Base-by-base conservation (phyloP, 2,113 vertebrate genomes). In the Rhombomys opimus region DNA sequence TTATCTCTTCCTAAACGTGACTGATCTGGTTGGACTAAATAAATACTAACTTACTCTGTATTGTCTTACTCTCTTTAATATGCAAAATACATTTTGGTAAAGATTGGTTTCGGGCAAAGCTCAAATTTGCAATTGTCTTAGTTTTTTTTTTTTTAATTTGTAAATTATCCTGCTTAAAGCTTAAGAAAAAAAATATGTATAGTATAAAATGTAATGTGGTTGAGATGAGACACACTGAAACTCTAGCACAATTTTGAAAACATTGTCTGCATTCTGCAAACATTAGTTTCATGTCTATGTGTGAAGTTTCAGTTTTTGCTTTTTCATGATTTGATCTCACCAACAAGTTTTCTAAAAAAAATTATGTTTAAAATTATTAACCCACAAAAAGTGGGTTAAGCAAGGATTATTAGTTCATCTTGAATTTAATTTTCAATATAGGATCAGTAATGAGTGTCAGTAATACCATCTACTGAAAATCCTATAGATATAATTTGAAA, bases 391-490 rank as follows among this genome's bases (percentile, higher is more conserved):
- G 2, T 20, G 76, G 18, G 52, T 13, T 72, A 61, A 86, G n/a
- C 18, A 61, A 1, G 12, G 20, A 50, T 85, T 68, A 61, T 61
- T 67, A 85, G 0, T 46, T 30, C 18, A 0, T 1, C 22, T 93
- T 91, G 63, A 76, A 91, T 94, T 92, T 75, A 90, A 88, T 72
- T 50, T 2, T 80, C 35, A n/a, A 7, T 15, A 54, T 50, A 88
- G n/a, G 35, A 80, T 17, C 7, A 76, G 22, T 91, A 91, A 92
- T 77, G 1, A 92, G 27, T 46, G 46, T 46, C 46, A 46, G 59
- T 91, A 85, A 87, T 65, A 92, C 32, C 20, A 22, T 41, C 1
- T 25, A 90, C 63, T 94, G 65, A 54, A 90, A 80, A 92, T 87
- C 0, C 8, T 70, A 4, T 7, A 90, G 57, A 38, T 88, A 81